A percentile compares a stretch with the other conserved stretches of the same genome.
Evolutionary conservation across 2,888 invertebrate genomes (phyloP).

Genomic region (Gerris lacustris): DNA sequence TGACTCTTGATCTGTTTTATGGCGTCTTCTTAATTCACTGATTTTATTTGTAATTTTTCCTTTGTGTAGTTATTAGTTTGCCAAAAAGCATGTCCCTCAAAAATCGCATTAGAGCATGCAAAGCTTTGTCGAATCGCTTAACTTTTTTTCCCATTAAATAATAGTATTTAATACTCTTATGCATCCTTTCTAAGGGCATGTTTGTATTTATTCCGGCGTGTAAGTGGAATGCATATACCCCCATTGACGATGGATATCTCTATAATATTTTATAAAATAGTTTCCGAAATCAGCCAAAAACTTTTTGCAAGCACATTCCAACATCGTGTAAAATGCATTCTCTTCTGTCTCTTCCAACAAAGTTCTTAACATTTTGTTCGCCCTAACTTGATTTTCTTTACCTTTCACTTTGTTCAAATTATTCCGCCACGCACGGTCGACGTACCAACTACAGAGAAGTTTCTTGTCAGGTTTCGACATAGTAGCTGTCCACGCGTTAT

Average conservation of each 20-base stretch:
- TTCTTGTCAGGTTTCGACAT: slow-evolving; percentile 21
- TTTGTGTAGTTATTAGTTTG: not conserved
- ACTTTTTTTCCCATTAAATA: slow-evolving; percentile 24
- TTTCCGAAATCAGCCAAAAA: slow-evolving; percentile 20
- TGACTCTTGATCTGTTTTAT: not conserved
- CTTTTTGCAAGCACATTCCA: slow-evolving; percentile 8
- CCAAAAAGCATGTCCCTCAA: not conserved
- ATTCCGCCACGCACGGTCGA: slow-evolving; percentile 27
- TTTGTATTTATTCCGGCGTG: slow-evolving; percentile 28
- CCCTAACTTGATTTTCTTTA: slow-evolving; percentile 21
- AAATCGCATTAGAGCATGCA: slow-evolving; percentile 21
- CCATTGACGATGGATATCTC: not conserved
- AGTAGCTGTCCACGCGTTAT: slow-evolving; percentile 26
- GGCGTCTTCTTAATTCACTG: not conserved
- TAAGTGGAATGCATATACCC: slow-evolving; percentile 27
- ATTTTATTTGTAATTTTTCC: not conserved
- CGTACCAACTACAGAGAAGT: slow-evolving; percentile 30
- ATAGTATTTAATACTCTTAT: slow-evolving; percentile 25
- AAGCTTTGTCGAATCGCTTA: slow-evolving; percentile 22
- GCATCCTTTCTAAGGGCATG: slow-evolving; percentile 27
- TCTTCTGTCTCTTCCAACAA: slow-evolving; percentile 15
- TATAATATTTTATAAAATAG: slow-evolving; percentile 9
- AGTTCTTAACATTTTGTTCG: slow-evolving; percentile 23
- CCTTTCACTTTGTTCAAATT: slow-evolving; percentile 23
- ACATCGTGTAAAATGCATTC: slow-evolving; percentile 13